Evolutionary conservation across 2,113 vertebrate species (phyloP).

Genomic region (Coryphaenoides rupestris): DNA sequence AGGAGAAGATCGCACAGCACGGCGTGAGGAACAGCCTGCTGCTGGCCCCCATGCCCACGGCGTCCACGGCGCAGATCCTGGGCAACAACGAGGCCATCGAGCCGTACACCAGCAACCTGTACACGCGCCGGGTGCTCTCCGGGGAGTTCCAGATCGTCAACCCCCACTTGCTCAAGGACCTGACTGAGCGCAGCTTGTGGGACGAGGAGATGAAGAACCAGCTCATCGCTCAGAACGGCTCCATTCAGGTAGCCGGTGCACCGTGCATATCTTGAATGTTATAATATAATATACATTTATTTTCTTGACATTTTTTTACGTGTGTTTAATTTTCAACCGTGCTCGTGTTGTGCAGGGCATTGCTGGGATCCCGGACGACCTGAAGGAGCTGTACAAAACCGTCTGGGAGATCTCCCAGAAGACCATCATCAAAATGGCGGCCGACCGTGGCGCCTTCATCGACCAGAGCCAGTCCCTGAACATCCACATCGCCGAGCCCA

Average conservation of each 20-base stretch:
- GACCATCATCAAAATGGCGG: constrained; percentile 90
- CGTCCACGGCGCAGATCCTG: constrained; percentile 96
- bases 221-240: constrained; percentile 90
- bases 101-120: constrained; percentile 98
- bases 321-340: neutral
- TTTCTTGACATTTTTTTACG: neutral
- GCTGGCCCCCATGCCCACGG: constrained; percentile 94
- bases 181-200: constrained; percentile 92
- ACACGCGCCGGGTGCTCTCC: constrained; percentile 92
- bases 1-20: constrained; percentile 89
- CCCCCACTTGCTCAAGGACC: constrained; percentile 93
- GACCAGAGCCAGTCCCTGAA: constrained; percentile 99
- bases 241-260: constrained; percentile 85
- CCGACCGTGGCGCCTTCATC: constrained; percentile 92
- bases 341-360: constrained; percentile 62
- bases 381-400: constrained; percentile 95
- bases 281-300: no score
- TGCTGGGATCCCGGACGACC: constrained; percentile 81
- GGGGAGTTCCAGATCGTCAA: constrained; percentile 99
- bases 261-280: neutral
- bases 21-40: constrained; percentile 94
- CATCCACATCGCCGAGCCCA: constrained; percentile 96
- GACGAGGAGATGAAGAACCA: constrained; percentile 97
- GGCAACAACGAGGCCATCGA: constrained; percentile 98
- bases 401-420: constrained; percentile 99